phyloP scores from a whole-genome alignment of 2,113 vertebrate species.

The Balaenoptera acutorostrata region DNA sequence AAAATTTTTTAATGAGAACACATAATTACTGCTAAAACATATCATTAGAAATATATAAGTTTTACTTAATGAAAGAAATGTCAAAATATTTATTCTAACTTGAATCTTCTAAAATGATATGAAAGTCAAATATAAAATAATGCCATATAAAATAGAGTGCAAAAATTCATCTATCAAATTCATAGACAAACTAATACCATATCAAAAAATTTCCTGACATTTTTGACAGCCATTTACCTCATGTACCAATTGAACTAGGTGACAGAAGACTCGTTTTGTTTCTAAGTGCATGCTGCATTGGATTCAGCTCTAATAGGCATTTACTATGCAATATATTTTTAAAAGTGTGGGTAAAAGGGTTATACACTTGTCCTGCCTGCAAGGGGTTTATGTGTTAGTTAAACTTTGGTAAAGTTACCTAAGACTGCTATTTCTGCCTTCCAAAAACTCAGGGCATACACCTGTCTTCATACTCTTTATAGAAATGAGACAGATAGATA shows the following conservation, averaged over 20 bases:
- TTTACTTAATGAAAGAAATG: conserved; percentile 26
- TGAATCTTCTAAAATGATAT: neutral
- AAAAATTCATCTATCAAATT: neutral
- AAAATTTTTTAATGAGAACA: conserved; percentile 24
- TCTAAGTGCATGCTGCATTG: neutral
- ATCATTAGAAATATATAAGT: conserved; percentile 19
- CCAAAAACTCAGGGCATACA: neutral
- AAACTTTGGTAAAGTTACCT: neutral
- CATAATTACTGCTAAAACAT: conserved; percentile 14
- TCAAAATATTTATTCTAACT: conserved; percentile 2
- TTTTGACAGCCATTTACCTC: neutral
- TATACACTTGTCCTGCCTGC: neutral
- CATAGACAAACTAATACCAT: neutral
- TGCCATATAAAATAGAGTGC: neutral
- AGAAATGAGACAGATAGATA: neutral
- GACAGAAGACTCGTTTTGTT: neutral
- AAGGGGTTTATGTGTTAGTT: neutral
- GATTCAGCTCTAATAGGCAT: neutral
- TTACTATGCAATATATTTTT: neutral
- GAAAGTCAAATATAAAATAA: neutral
- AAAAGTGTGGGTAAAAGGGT: neutral
- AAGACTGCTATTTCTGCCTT: neutral
- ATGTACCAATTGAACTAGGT: neutral
- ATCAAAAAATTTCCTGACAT: neutral
- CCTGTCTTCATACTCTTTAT: neutral